phyloP scores from a whole-genome alignment of 2,113 vertebrate species.

The Lethenteron camtschaticum region DNA sequence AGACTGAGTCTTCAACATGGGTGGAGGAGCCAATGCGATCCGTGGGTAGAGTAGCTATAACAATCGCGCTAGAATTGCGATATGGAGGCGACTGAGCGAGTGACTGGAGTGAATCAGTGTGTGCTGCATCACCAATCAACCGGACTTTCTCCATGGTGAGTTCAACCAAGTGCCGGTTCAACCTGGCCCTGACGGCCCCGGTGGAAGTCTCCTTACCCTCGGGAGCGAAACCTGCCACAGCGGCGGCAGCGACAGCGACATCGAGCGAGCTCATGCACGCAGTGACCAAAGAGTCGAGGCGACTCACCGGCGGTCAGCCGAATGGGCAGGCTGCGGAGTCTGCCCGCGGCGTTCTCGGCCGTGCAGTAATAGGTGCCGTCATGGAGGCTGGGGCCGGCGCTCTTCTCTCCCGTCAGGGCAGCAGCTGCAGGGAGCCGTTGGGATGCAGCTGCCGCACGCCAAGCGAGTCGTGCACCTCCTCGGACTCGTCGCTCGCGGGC shows the following conservation, averaged over 20 bases:
- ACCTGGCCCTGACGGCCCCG: not conserved
- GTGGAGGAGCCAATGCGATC: no score
- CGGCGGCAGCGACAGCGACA: not conserved
- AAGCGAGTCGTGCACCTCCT: not conserved
- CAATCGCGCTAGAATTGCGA: no score
- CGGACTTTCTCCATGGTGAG: not conserved
- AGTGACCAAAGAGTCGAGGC: not conserved
- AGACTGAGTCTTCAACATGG: no score
- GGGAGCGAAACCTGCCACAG: not conserved
- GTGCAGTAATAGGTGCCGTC: slow-evolving; percentile 3
- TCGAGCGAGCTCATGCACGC: not conserved
- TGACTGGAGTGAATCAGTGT: no score
- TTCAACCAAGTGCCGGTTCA: not conserved
- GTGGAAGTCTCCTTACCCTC: not conserved
- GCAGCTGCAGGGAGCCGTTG: slow-evolving; percentile 4
- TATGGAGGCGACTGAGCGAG: no score
- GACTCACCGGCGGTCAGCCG: not conserved
- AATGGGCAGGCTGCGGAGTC: slow-evolving; percentile 3
- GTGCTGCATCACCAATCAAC: not conserved
- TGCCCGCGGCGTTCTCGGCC: not conserved
- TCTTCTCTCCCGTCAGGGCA: not conserved
- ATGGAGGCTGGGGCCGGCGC: not conserved
- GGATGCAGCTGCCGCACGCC: not conserved
- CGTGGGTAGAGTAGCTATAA: no score
- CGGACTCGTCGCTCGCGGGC: not conserved